Conservation (phyloP, 2,888 invertebrate genomes). For the Nycteola revayana region DNA sequence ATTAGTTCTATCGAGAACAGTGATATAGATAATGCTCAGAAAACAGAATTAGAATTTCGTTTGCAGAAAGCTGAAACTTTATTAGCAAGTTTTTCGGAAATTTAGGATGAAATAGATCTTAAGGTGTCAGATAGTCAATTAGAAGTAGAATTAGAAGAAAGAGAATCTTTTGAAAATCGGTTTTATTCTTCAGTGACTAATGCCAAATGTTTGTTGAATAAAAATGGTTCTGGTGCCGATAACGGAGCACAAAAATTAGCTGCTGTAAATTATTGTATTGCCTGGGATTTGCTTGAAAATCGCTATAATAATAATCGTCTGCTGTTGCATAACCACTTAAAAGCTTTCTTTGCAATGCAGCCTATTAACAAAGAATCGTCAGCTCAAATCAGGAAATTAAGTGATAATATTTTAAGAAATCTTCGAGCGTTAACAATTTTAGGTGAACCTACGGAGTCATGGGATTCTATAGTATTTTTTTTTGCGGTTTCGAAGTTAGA, state of each 20-base stretch:
- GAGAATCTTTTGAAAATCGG: not conserved
- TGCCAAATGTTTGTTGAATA: not conserved
- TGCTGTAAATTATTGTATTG: not conserved
- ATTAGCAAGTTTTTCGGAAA: not conserved
- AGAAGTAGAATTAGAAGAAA: not conserved
- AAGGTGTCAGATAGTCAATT: not conserved
- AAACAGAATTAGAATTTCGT: not conserved
- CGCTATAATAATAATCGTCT: not conserved
- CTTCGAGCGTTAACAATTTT: not conserved
- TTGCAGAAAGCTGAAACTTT: not conserved
- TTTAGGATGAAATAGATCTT: not conserved
- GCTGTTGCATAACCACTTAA: not conserved
- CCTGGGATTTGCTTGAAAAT: not conserved
- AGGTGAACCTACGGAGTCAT: not conserved
- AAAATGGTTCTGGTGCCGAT: not conserved
- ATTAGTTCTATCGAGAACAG: not conserved
- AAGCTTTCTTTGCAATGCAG: not conserved
- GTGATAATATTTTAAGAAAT: not conserved
- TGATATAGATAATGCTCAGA: not conserved
- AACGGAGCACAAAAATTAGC: not conserved
- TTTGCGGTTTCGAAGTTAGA: not conserved
- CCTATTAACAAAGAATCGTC: conserved; percentile 1
- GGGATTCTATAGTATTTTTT: not conserved
- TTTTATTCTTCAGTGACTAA: not conserved
- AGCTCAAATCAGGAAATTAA: not conserved